A percentile compares a stretch with the other conserved stretches of the same genome.
phyloP scores from a whole-genome alignment of 64 coral and sea anemone species.

The Stichodactyla mertensii region DNA sequence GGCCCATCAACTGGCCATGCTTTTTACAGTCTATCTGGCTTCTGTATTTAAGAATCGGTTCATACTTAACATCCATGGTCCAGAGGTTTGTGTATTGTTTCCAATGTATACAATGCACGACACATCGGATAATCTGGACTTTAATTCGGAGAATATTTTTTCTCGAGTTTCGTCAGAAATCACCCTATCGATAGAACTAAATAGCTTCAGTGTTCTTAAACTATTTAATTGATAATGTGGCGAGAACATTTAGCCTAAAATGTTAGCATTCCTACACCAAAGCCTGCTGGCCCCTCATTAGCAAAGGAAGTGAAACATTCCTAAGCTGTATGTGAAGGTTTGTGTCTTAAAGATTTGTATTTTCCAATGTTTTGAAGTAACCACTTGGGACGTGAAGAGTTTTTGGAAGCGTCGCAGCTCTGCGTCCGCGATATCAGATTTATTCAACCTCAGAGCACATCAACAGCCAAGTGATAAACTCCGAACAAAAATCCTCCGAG shows the following conservation, averaged over 20 bases:
- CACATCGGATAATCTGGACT: not conserved
- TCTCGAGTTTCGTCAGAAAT: conserved; percentile 1
- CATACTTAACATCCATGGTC: conserved; percentile 2
- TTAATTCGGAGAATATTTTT: conserved; percentile 2
- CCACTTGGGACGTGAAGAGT: not conserved
- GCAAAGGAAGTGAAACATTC: conserved; percentile 16
- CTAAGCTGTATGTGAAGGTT: conserved; percentile 13
- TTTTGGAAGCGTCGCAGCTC: not conserved
- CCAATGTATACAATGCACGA: not conserved
- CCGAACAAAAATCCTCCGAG: not conserved
- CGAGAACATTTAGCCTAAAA: conserved; percentile 6
- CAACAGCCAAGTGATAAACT: not conserved
- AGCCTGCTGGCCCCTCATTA: conserved; percentile 7
- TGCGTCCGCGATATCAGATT: not conserved
- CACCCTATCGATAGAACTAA: conserved; percentile 1
- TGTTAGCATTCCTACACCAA: not conserved
- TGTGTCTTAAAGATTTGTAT: not conserved
- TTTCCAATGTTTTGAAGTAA: not conserved
- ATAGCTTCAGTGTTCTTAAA: conserved; percentile 19
- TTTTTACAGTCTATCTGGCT: not conserved
- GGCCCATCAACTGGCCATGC: not conserved
- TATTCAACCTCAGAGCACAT: not conserved
- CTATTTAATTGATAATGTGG: conserved; percentile 24
- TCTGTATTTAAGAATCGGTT: not conserved
- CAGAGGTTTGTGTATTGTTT: not conserved